These are phyloP conservation scores for Pediacus dermestoides DNA, from an alignment of 2,888 invertebrate genomes.

Conservation along the genomic window DNA sequence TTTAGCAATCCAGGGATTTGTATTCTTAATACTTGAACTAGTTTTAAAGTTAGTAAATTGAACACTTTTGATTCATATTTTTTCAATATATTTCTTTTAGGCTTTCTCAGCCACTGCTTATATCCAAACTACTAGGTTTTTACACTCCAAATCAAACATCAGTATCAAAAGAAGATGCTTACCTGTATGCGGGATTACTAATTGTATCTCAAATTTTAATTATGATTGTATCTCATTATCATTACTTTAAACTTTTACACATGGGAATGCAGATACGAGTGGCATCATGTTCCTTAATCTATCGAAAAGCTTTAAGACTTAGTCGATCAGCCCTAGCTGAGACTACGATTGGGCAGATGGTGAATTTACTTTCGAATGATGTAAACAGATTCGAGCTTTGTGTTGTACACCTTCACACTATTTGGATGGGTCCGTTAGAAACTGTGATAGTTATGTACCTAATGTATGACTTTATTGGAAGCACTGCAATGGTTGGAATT, in stretches of 20 bases:
- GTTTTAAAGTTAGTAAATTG: too few relatives aligned
- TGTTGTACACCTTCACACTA: constrained; percentile 65
- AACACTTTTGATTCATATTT: too few relatives aligned
- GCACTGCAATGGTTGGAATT: constrained; percentile 55
- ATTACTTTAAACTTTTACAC: neutral
- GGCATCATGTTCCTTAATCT: constrained; percentile 3
- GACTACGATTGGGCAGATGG: constrained; percentile 65
- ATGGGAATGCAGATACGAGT: constrained; percentile 2
- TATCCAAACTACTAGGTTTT: constrained; percentile 54
- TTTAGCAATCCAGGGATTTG: too few relatives aligned
- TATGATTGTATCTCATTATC: neutral
- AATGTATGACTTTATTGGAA: constrained; percentile 58
- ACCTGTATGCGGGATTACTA: constrained; percentile 70
- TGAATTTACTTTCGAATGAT: constrained; percentile 70
- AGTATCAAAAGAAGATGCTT: constrained; percentile 57
- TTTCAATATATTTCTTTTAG: constrained; percentile 28
- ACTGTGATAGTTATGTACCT: constrained; percentile 68
- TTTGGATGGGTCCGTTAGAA: constrained; percentile 58
- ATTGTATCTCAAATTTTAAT: too few relatives aligned
- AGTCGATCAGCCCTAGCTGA: constrained; percentile 79
- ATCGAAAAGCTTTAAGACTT: constrained; percentile 57
- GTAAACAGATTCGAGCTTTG: constrained; percentile 81
- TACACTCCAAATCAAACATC: constrained; percentile 53
- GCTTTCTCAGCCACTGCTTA: constrained; percentile 29
- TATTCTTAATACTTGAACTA: too few relatives aligned